Conservation (phyloP, 2,888 invertebrate genomes). For the Bhutanitis thaidina region DNA sequence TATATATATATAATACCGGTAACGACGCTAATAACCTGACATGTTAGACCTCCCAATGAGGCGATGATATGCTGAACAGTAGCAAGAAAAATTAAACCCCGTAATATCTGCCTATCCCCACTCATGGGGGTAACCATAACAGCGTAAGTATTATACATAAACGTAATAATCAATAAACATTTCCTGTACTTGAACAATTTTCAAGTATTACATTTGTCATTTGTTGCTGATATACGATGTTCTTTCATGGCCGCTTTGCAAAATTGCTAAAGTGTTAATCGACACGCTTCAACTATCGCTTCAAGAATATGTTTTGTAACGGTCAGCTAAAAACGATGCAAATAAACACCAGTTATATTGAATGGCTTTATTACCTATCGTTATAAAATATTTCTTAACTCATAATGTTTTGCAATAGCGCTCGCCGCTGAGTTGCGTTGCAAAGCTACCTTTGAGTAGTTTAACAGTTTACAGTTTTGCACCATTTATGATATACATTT, state of each 20-base stretch:
- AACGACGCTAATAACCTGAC: too few species aligned
- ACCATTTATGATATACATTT: too few species aligned
- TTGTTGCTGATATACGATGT: background rate
- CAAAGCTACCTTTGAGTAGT: slow-evolving; percentile 4
- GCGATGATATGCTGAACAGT: too few species aligned
- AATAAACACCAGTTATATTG: slow-evolving; percentile 5
- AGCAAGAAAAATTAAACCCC: too few species aligned
- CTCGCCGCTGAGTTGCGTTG: background rate
- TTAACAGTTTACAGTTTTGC: slow-evolving; percentile 3
- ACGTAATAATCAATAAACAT: too few species aligned
- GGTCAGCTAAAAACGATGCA: slow-evolving; percentile 1
- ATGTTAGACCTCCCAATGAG: too few species aligned
- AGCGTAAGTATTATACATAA: too few species aligned
- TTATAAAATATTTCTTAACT: slow-evolving; percentile 12
- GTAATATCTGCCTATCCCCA: too few species aligned
- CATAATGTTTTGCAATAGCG: slow-evolving; percentile 10
- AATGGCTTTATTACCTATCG: slow-evolving; percentile 3
- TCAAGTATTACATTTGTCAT: background rate
- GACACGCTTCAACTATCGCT: slow-evolving; percentile 4
- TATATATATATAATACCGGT: too few species aligned
- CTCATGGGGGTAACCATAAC: too few species aligned
- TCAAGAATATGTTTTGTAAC: slow-evolving; percentile 10
- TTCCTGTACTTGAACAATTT: background rate
- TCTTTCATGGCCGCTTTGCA: background rate
- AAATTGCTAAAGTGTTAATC: slow-evolving; percentile 5